phyloP scores from a whole-genome alignment of 1,140 invertebrate species.

The Andricus grossulariae region DNA sequence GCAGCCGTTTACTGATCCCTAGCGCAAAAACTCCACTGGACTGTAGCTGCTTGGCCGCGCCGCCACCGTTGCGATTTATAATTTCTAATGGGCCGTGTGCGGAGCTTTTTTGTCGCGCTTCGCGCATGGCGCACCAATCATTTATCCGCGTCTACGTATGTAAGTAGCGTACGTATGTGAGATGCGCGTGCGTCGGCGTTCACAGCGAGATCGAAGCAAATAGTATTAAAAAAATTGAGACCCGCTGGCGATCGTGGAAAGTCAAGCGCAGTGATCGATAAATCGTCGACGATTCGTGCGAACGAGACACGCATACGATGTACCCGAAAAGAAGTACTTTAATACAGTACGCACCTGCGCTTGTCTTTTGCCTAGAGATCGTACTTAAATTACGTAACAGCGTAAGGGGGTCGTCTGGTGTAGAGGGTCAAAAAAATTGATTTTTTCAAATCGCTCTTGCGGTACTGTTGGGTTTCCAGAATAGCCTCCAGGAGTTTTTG shows the following conservation, averaged over 20 bases:
- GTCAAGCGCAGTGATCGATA: constrained; percentile 34
- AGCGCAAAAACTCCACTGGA: neutral
- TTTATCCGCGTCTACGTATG: constrained; percentile 48
- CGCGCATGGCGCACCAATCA: constrained; percentile 52
- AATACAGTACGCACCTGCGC: neutral
- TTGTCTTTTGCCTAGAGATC: too few species aligned
- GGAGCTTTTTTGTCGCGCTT: constrained; percentile 49
- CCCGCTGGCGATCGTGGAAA: constrained; percentile 36
- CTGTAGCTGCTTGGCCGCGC: constrained; percentile 23
- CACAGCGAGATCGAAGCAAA: constrained; percentile 40
- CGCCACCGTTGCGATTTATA: constrained; percentile 55
- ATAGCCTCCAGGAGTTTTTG: too few species aligned
- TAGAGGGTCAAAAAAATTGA: too few species aligned
- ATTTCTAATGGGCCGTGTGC: constrained; percentile 63
- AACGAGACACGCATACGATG: constrained; percentile 46
- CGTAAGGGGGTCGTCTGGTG: too few species aligned
- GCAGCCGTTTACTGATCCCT: neutral
- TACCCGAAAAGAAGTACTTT: neutral
- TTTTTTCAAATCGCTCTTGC: too few species aligned
- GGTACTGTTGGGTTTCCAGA: too few species aligned
- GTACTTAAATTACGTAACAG: too few species aligned
- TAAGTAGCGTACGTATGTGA: constrained; percentile 42
- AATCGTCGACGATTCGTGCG: constrained; percentile 45
- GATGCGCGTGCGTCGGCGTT: constrained; percentile 59
- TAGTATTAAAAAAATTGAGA: constrained; percentile 47